phyloP scores from a whole-genome alignment of 2,113 vertebrate species.

The Semicossyphus pulcher region DNA sequence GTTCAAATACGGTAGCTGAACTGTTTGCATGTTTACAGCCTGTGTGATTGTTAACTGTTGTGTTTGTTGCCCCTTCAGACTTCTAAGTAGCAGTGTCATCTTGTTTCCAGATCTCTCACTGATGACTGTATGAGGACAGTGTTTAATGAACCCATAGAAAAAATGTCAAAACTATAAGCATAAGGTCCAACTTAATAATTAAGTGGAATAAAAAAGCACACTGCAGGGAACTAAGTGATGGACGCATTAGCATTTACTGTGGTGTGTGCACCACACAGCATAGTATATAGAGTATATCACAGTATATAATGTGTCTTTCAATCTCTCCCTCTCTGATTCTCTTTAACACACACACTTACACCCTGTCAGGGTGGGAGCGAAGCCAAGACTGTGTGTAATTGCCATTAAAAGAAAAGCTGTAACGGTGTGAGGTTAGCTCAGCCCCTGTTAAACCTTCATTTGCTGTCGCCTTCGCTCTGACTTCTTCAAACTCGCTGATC shows the following conservation, averaged over 20 bases:
- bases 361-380: background rate
- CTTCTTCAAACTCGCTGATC: slow-evolving; percentile 39
- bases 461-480: slow-evolving; percentile 34
- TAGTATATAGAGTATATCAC: background rate
- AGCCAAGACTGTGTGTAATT: slow-evolving; percentile 39
- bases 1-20: too few relatives aligned
- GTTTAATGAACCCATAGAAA: background rate
- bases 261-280: background rate
- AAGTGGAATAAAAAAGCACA: background rate
- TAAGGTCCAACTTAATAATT: too few relatives aligned
- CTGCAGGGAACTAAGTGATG: background rate
- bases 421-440: slow-evolving; percentile 40
- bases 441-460: slow-evolving; percentile 57
- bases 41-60: background rate
- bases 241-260: background rate
- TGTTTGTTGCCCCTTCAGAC: background rate
- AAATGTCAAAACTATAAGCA: too few relatives aligned
- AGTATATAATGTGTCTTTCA: background rate
- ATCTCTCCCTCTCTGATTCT: background rate
- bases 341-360: slow-evolving; percentile 10
- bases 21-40: background rate
- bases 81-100: background rate
- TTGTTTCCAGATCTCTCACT: too few relatives aligned
- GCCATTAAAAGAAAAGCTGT: slow-evolving; percentile 43
- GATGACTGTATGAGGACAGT: background rate